Evolutionary conservation across 37 sponge, comb jelly and placozoan species (phyloP).

Genomic region (Lycopodina hypogea): DNA sequence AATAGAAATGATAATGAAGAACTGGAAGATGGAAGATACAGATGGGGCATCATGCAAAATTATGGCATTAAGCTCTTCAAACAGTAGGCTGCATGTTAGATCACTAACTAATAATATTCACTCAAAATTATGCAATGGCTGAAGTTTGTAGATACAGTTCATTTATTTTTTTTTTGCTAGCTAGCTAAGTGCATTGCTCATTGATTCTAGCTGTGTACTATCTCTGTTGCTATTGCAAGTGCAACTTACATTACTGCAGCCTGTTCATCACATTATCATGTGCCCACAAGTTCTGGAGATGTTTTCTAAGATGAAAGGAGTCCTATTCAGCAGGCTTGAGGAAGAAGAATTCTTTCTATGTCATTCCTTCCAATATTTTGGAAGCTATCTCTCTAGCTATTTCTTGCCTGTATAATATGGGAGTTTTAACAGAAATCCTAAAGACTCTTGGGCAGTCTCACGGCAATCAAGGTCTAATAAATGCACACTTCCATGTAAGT

Average conservation of each 20-base stretch:
- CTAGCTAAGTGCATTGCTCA: not conserved
- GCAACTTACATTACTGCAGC: slow-evolving; percentile 10
- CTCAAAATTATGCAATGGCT: too few species aligned
- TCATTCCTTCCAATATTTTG: slow-evolving; percentile 48
- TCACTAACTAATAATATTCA: too few species aligned
- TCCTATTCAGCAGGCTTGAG: slow-evolving; percentile 24
- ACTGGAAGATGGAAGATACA: slow-evolving; percentile 28
- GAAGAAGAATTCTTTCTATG: slow-evolving; percentile 21
- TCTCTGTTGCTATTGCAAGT: not conserved
- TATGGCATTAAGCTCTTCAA: slow-evolving; percentile 39
- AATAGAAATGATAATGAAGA: slow-evolving; percentile 24
- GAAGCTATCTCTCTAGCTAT: slow-evolving; percentile 54
- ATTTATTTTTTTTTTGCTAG: not conserved
- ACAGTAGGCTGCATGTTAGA: slow-evolving; percentile 15
- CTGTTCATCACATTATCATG: slow-evolving; percentile 54
- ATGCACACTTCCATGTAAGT: slow-evolving; percentile 67
- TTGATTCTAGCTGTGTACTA: too few species aligned
- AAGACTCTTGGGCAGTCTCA: slow-evolving; percentile 48
- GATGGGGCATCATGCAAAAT: slow-evolving; percentile 10
- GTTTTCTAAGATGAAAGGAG: slow-evolving; percentile 47
- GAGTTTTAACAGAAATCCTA: slow-evolving; percentile 14
- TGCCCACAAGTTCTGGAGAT: slow-evolving; percentile 31
- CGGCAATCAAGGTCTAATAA: slow-evolving; percentile 9
- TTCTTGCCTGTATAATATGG: slow-evolving; percentile 35
- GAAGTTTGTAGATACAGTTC: too few species aligned